A percentile compares a stretch with the other conserved stretches of the same genome.
Conservation (phyloP, 2,113 vertebrate species). For the Geothlypis trichas region DNA sequence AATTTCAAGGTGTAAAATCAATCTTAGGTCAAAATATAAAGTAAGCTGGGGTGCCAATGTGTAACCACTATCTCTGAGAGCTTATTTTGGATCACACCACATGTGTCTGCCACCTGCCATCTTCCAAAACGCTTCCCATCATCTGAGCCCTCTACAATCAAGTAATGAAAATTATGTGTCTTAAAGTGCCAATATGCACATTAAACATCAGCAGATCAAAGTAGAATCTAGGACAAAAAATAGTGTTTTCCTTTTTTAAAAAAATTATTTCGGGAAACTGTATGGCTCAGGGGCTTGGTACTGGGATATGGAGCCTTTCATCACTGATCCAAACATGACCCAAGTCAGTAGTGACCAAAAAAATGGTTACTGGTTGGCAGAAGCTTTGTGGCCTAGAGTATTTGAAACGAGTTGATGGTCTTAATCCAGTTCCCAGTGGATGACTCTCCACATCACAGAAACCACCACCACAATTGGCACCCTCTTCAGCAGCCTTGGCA, state of each 20-base stretch:
- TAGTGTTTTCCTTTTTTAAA: constrained; percentile 11
- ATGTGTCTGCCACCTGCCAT: background rate
- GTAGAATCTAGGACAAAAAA: constrained; percentile 14
- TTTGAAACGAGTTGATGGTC: constrained; percentile 63
- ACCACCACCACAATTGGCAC: constrained; percentile 71
- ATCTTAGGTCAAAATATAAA: background rate
- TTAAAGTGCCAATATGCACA: background rate
- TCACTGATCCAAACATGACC: constrained; percentile 57
- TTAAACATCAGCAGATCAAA: constrained; percentile 31
- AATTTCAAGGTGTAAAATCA: background rate
- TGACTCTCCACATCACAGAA: constrained; percentile 68
- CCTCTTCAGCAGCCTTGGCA: constrained; percentile 53
- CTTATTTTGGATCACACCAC: background rate
- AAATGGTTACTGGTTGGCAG: constrained; percentile 60
- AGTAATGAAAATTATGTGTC: background rate
- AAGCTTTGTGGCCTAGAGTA: constrained; percentile 62
- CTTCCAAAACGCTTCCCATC: background rate
- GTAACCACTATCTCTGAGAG: background rate
- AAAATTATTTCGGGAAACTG: constrained; percentile 49
- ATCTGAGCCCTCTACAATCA: background rate
- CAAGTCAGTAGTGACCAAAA: constrained; percentile 48
- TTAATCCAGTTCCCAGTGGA: constrained; percentile 69
- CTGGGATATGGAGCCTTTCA: constrained; percentile 62
- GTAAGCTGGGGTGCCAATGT: background rate
- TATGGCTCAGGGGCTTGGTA: constrained; percentile 23